phyloP scores from a whole-genome alignment of 2,888 invertebrate species.

The Dimorphilus gyrociliatus region DNA sequence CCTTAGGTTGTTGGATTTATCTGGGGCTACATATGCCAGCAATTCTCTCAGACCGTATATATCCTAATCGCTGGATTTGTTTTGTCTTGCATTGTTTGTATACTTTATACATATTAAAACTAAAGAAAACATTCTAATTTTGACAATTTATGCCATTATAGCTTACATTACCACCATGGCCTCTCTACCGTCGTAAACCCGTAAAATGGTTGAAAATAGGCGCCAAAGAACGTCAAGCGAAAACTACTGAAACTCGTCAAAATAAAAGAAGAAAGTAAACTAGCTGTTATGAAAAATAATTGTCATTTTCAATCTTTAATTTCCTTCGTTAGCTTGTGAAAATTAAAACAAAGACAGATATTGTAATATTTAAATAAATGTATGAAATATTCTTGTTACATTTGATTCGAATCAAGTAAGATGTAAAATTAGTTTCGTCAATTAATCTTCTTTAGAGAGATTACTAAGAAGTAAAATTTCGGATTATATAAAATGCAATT shows the following conservation, averaged over 20 bases:
- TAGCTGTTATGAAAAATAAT: no score
- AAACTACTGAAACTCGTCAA: constrained; percentile 11
- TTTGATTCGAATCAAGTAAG: no score
- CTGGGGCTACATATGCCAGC: constrained; percentile 83
- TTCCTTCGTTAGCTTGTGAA: no score
- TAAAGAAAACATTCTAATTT: not conserved
- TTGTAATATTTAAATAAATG: no score
- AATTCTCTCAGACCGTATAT: constrained; percentile 85
- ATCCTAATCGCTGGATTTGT: constrained; percentile 78
- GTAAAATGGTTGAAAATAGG: constrained; percentile 72
- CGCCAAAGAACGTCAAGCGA: constrained; percentile 27
- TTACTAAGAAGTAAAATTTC: no score
- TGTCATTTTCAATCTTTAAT: no score
- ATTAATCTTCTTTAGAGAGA: no score
- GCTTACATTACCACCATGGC: constrained; percentile 89
- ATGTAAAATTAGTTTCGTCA: no score
- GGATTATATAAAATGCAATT: no score
- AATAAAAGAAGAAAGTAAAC: constrained; percentile 19
- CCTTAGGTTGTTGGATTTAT: constrained; percentile 59
- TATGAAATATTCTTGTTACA: no score
- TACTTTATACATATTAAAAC: not conserved
- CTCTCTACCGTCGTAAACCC: constrained; percentile 72
- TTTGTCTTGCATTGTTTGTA: constrained; percentile 59
- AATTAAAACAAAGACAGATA: no score
- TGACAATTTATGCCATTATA: constrained; percentile 25